Evolutionary conservation across 2,888 invertebrate species (phyloP).

Genomic region (Lobophora halterata): DNA sequence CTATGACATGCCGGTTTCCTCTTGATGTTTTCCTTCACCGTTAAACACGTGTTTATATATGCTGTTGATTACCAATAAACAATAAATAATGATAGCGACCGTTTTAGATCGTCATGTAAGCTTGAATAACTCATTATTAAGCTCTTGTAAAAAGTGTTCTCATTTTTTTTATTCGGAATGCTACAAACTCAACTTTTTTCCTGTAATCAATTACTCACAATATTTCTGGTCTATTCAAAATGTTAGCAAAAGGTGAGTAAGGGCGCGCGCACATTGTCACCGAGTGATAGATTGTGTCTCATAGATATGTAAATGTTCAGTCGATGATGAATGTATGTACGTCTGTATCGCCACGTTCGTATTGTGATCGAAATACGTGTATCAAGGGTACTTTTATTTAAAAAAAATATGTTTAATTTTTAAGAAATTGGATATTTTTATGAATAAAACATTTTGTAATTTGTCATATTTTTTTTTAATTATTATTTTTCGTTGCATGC

Average conservation of each 20-base stretch:
- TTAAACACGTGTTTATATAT: too few relatives aligned
- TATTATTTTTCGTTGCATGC: too few relatives aligned
- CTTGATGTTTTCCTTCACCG: too few relatives aligned
- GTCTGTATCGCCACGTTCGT: slow-evolving; percentile 31
- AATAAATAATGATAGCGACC: too few relatives aligned
- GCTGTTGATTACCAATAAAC: too few relatives aligned
- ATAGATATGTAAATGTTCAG: slow-evolving; percentile 71
- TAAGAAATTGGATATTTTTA: slow-evolving; percentile 21
- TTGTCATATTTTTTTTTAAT: slow-evolving; percentile 23
- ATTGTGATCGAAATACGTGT: slow-evolving; percentile 41
- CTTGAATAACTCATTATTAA: too few relatives aligned
- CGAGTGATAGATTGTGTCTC: slow-evolving; percentile 70
- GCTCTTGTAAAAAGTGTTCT: too few relatives aligned
- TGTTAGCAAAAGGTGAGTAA: slow-evolving; percentile 48
- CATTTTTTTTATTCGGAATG: background rate
- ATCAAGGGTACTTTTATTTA: slow-evolving; percentile 36
- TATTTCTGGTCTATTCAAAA: slow-evolving; percentile 27
- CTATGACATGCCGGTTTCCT: too few relatives aligned
- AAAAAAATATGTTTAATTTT: slow-evolving; percentile 32
- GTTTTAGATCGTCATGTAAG: too few relatives aligned
- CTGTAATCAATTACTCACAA: background rate
- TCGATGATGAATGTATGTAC: slow-evolving; percentile 46
- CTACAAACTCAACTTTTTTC: too few relatives aligned
- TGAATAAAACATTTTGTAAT: slow-evolving; percentile 28
- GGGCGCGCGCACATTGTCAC: slow-evolving; percentile 65